Base-by-base conservation (phyloP, 30 jellyfish, hydroid and myxozoan genomes). In the Clytia hemisphaerica region DNA sequence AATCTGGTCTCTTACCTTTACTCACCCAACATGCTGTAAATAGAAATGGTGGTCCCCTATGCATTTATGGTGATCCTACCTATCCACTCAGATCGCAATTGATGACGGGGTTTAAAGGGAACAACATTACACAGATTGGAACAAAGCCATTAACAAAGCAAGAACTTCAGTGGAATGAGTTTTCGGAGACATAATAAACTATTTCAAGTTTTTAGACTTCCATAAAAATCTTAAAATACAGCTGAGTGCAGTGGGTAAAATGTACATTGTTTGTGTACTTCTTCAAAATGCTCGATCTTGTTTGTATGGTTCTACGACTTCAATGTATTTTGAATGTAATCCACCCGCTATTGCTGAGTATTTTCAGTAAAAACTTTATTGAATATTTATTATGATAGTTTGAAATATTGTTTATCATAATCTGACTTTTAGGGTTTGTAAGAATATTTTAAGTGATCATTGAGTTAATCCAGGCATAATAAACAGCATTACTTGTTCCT, bases 221-320 rank as follows among this genome's bases (percentile, higher is more conserved):
- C 49, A 73, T 45, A 61, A 80, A 42, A 72, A 71, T 48, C 65
- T 69, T 19, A 72, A 82, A 53, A 65, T 65, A 22, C 57, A 70
- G 21, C 49, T 82, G 40, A 50, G 78, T 55, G 60, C 78, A 7
- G 91, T 82, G 34, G 93, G 84, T n/a, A 75, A 67, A 34, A 44
- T 76, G 71, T 76, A 83, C 51, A 31, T 19, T 12, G 76, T 68
- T 31, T 83, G 93, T 61, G 86, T 92, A 30, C 32, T 82, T 18
- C 62, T 76, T 5, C 46, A 62, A 4, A 84, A 84, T 71, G 94
- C 96, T 37, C 40, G 66, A 34, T 50, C 62, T 28, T 77, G 92
- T 42, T 68, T 83, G 63, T 68, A 76, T 75, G 95, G 95, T n/a
- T 53, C 82, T 21, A 62, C 47, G 28, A 83, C 95, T 4, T 32